Evolutionary conservation across 1,140 invertebrate genomes (phyloP).

Genomic region (Trichomalopsis sarcophagae): DNA sequence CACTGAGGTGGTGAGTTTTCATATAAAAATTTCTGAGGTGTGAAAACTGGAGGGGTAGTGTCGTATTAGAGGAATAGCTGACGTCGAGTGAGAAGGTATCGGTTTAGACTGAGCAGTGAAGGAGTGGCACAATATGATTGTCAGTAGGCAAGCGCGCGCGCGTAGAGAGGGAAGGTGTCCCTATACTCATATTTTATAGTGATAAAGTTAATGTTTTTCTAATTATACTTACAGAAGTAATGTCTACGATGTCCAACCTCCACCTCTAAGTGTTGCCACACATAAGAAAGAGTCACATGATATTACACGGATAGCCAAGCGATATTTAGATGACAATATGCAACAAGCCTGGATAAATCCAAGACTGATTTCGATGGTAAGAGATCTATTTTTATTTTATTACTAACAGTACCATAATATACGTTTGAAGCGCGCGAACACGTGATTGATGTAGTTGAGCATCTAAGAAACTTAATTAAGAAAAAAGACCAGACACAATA

Average conservation of each 20-base stretch:
- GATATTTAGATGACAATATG: conserved; percentile 77
- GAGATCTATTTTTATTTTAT: background rate
- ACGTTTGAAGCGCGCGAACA: background rate
- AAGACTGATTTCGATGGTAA: conserved; percentile 77
- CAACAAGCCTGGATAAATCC: conserved; percentile 79
- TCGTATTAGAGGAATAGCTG: too few relatives aligned
- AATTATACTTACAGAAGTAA: conserved; percentile 65
- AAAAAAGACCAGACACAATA: background rate
- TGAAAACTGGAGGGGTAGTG: too few relatives aligned
- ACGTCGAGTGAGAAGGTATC: too few relatives aligned
- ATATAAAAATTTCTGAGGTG: too few relatives aligned
- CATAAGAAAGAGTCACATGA: conserved; percentile 68
- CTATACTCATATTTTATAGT: too few relatives aligned
- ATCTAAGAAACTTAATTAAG: background rate
- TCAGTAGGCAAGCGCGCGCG: too few relatives aligned
- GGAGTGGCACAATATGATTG: too few relatives aligned
- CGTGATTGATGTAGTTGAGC: background rate
- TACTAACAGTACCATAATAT: too few relatives aligned
- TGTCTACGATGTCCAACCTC: conserved; percentile 61
- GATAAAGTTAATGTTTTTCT: background rate
- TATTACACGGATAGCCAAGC: conserved; percentile 68
- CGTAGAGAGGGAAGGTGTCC: too few relatives aligned
- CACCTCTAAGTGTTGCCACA: conserved; percentile 55
- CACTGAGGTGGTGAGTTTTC: too few relatives aligned
- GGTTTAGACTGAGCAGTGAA: too few relatives aligned